Evolutionary conservation across 2,113 vertebrate species (phyloP), one percentile per base, ranked within the genome.

Genomic region (Salvelinus fontinalis): DNA sequence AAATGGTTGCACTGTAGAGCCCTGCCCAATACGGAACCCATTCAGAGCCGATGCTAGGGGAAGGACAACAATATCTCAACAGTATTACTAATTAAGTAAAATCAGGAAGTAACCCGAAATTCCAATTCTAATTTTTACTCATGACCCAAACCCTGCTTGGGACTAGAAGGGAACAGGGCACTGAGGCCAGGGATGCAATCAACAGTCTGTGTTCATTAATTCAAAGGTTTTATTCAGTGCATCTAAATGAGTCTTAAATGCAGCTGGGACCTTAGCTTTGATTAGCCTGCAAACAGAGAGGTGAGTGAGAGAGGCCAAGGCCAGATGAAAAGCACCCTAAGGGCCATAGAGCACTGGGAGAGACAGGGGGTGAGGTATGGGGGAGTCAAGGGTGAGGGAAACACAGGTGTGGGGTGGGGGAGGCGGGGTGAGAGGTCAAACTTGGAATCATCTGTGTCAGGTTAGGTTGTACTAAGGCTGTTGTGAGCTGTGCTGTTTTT

Each of bases 161-260:
- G 9, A 44, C 39, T 44, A 44, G 39, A 11, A 39, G 7, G 39
- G 34, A 20, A 57, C 12, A 20, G 54, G 54, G 54, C 3, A 57
- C 54, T 57, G 18, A 57, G 54, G 18, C 14, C 54, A 20, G 54
- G 5, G 54, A 57, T 20, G 54, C 14, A 57, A 6, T 20, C 14
- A 20, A 57, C 18, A 57, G 54, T 57, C 18, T 20, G 54, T 57
- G 65, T 29, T 16, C 14, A 26, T 5, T 67, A 12, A 67, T 67
- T 57, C 18, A 20, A 20, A 57, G 2, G 20, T 57, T 20, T 57
- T 20, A 57, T 57, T 74, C 76, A 73, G 73, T 57, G 77, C 71
- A 79, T 81, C 70, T 70, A 67, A 80, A 85, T 60, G 4, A 83
- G 85, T 83, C 70, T 51, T 84, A 79, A 88, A 86, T 81, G 82